Evolutionary conservation across 2,888 invertebrate genomes (phyloP).

Genomic region (Arctia plantaginis): DNA sequence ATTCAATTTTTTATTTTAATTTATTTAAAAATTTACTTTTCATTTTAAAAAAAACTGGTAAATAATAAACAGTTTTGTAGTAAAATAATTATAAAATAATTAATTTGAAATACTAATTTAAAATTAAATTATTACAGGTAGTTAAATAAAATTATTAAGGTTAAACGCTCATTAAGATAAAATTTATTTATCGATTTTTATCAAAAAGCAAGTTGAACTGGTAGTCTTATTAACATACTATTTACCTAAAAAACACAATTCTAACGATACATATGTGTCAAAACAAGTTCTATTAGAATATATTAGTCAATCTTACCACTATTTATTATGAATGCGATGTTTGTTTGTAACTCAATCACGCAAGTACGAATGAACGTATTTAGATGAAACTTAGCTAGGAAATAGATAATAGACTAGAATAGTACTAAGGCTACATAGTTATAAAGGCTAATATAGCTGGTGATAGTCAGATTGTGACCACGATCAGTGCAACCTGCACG

Average conservation of each 20-base stretch:
- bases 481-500: no score
- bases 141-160: not conserved
- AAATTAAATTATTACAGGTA: no score
- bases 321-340: conserved; percentile 4
- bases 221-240: conserved; percentile 36
- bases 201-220: conserved; percentile 18
- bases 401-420: no score
- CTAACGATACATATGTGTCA: conserved; percentile 8
- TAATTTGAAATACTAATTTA: not conserved
- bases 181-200: not conserved
- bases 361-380: not conserved
- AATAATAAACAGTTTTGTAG: not conserved
- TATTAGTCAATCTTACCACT: not conserved
- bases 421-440: no score
- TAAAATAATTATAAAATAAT: not conserved
- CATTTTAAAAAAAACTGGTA: not conserved
- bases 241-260: conserved; percentile 24
- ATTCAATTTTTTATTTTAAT: no score
- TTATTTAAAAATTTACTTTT: no score
- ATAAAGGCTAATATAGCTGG: no score
- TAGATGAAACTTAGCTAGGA: not conserved
- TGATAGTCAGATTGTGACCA: no score
- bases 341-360: not conserved
- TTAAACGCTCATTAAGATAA: conserved; percentile 20
- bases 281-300: conserved; percentile 29